Conservation (phyloP, 2,888 invertebrate genomes). For the Helleia helle region DNA sequence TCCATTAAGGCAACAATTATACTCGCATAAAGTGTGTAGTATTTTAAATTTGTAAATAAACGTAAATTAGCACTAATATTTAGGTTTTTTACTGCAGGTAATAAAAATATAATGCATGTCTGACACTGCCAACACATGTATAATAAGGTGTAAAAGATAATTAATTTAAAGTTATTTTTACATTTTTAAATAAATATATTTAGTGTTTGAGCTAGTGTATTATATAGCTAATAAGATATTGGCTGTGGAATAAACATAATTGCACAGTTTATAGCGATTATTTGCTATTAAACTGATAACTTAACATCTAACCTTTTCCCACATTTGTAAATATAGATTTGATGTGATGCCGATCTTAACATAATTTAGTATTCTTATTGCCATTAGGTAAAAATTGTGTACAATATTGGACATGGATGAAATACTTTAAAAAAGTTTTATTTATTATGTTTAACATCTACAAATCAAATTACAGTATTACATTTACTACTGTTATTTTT, state of each 20-base stretch:
- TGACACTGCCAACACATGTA: conserved; percentile 21
- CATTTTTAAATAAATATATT: conserved; percentile 1
- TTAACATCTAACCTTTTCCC: conserved; percentile 18
- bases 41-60: conserved; percentile 8
- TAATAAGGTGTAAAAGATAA: conserved; percentile 10
- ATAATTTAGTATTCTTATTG: neutral
- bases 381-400: neutral
- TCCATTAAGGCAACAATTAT: neutral
- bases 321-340: conserved; percentile 28
- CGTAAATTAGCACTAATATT: neutral
- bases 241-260: conserved; percentile 28
- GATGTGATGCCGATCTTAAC: conserved; percentile 19
- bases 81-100: conserved; percentile 1
- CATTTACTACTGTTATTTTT: too few species aligned
- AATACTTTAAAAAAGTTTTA: neutral
- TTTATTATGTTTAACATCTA: neutral
- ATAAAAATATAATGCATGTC: conserved; percentile 7
- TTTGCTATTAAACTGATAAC: conserved; percentile 13
- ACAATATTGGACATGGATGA: neutral
- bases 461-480: conserved; percentile 6
- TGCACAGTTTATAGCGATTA: conserved; percentile 14
- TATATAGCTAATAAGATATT: conserved; percentile 17
- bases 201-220: conserved; percentile 2
- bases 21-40: conserved; percentile 3
- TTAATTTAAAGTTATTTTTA: conserved; percentile 6